Conservation (phyloP, 2,888 invertebrate species). For the Andrena haemorrhoa region DNA sequence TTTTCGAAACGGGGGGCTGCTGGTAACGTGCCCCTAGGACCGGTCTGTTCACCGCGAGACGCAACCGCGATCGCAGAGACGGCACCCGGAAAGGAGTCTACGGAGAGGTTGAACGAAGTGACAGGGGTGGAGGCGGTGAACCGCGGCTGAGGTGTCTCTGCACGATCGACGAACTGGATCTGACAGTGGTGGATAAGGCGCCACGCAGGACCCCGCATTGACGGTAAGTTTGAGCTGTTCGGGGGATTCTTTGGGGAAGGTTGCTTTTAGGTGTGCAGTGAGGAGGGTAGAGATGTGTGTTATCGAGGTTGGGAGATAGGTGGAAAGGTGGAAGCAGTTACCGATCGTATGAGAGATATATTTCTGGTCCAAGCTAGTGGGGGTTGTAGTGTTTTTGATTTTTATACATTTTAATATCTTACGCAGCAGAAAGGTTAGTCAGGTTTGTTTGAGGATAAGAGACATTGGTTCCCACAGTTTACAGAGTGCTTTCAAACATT, state of each 20-base stretch:
- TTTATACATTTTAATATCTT: no score
- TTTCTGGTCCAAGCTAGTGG: no score
- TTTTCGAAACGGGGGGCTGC: no score
- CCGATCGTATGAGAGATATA: no score
- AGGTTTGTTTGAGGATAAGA: no score
- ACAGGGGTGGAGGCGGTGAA: conserved; percentile 16
- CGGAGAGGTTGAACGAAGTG: conserved; percentile 8
- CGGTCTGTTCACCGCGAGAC: no score
- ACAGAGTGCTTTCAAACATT: no score
- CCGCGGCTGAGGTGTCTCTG: background rate
- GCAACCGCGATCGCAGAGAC: no score
- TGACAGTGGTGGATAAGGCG: conserved; percentile 73
- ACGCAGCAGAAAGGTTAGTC: no score
- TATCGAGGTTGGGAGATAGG: background rate
- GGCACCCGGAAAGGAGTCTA: background rate
- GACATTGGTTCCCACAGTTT: no score
- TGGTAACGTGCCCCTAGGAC: no score
- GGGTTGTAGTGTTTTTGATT: no score
- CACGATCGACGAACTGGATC: conserved; percentile 61
- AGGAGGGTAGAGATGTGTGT: background rate
- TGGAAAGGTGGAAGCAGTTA: background rate
- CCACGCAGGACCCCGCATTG: conserved; percentile 79
- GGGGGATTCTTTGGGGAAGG: background rate
- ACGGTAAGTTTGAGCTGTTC: conserved; percentile 76
- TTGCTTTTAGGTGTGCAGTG: background rate